phyloP scores from a whole-genome alignment of 2,888 invertebrate species.

The Onthophagus sagittarius region DNA sequence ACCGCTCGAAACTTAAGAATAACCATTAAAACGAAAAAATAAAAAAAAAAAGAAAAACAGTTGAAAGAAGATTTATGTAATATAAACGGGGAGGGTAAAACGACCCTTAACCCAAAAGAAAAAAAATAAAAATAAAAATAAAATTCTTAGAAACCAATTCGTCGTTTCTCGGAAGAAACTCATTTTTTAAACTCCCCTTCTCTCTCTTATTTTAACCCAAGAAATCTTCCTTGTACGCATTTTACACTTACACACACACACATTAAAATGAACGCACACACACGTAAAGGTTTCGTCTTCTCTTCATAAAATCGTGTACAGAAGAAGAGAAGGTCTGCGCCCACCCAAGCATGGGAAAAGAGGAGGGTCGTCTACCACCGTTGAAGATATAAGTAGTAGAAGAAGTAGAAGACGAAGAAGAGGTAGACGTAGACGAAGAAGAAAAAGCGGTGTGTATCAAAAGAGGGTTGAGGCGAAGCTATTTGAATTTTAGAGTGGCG shows the following conservation, averaged over 20 bases:
- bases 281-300: too few species aligned
- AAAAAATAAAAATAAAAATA: too few species aligned
- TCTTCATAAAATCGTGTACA: too few species aligned
- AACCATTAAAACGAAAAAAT: neutral
- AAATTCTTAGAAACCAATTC: constrained; percentile 26
- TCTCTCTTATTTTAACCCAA: neutral
- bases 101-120: constrained; percentile 18
- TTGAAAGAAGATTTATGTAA: constrained; percentile 6
- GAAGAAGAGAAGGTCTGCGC: constrained; percentile 7
- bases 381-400: neutral
- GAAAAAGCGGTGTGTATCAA: neutral
- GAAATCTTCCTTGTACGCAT: constrained; percentile 7
- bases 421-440: too few species aligned
- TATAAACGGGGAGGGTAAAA: neutral
- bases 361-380: neutral
- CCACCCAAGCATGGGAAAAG: constrained; percentile 29
- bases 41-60: neutral
- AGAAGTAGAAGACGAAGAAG: neutral
- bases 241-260: constrained; percentile 5
- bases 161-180: constrained; percentile 30
- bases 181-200: constrained; percentile 26
- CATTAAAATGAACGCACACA: neutral
- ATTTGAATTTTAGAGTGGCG: neutral
- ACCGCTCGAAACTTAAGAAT: neutral
- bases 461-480: neutral